These are phyloP conservation scores for Dinoponera quadriceps DNA, from an alignment of 1,140 invertebrate genomes.

Conservation along the genomic window DNA sequence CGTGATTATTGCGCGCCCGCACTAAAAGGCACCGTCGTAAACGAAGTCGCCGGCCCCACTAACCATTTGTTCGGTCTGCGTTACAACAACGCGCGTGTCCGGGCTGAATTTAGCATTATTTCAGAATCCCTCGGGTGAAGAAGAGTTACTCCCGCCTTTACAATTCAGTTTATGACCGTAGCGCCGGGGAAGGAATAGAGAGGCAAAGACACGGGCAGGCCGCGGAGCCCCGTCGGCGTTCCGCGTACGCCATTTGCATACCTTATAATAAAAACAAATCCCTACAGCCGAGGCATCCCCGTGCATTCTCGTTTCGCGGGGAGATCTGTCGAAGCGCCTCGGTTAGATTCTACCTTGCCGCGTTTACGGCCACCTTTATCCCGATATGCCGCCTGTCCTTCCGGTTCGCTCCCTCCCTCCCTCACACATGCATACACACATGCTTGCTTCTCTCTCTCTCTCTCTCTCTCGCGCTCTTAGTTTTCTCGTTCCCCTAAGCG, in stretches of 20 bases:
- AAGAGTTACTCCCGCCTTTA: constrained; percentile 39
- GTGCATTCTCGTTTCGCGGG: constrained; percentile 49
- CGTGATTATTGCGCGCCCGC: constrained; percentile 1
- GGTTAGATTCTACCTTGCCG: constrained; percentile 52
- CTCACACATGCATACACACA: too few relatives aligned
- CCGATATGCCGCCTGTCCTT: constrained; percentile 27
- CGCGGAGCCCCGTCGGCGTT: constrained; percentile 41
- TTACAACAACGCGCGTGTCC: neutral
- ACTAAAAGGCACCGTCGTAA: neutral
- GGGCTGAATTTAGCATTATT: constrained; percentile 18
- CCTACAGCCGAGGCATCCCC: constrained; percentile 22
- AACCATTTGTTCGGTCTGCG: neutral
- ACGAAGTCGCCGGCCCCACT: neutral
- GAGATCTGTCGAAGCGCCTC: constrained; percentile 45
- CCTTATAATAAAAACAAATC: constrained; percentile 68
- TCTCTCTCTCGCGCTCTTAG: neutral
- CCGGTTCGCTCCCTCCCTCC: neutral
- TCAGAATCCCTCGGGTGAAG: neutral
- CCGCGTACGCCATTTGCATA: constrained; percentile 57
- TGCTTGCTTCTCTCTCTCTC: neutral
- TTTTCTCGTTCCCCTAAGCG: constrained; percentile 4
- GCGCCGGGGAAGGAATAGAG: constrained; percentile 21
- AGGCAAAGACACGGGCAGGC: constrained; percentile 21
- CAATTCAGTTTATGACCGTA: constrained; percentile 49
- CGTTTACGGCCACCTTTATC: constrained; percentile 42